These are phyloP conservation scores for Cottus gobio DNA, from an alignment of 2,113 vertebrate genomes.

Conservation along the genomic window DNA sequence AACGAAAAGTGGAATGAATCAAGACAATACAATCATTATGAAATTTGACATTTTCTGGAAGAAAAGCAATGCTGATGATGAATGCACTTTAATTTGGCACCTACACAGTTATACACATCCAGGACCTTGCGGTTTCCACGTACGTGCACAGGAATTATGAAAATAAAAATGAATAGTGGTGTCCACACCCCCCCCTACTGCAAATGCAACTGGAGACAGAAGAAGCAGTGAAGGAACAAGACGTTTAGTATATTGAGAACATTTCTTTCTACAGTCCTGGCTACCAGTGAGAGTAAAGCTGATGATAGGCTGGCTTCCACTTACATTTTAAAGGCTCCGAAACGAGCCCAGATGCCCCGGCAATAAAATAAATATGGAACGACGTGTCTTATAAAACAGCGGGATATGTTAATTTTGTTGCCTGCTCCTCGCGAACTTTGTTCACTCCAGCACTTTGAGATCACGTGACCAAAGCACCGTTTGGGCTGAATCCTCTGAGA, in stretches of 20 bases:
- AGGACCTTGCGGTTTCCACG: slow-evolving; percentile 48
- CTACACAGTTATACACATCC: slow-evolving; percentile 71
- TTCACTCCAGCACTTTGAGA: slow-evolving; percentile 54
- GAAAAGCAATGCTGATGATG: slow-evolving; percentile 48
- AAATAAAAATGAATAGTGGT: slow-evolving; percentile 25
- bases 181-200: not conserved
- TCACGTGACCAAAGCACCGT: slow-evolving; percentile 60
- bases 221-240: slow-evolving; percentile 52
- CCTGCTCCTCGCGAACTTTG: slow-evolving; percentile 31
- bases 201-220: slow-evolving; percentile 26
- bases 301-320: slow-evolving; percentile 51
- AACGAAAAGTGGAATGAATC: slow-evolving; percentile 44
- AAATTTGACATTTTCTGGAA: slow-evolving; percentile 32
- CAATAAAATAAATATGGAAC: slow-evolving; percentile 37
- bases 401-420: slow-evolving; percentile 59
- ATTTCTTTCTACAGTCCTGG: slow-evolving; percentile 63
- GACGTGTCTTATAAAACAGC: slow-evolving; percentile 34
- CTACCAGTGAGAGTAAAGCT: slow-evolving; percentile 65
- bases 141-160: slow-evolving; percentile 44
- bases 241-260: slow-evolving; percentile 52
- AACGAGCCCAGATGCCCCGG: slow-evolving; percentile 15
- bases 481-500: slow-evolving; percentile 72
- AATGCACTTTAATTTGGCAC: slow-evolving; percentile 74
- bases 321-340: slow-evolving; percentile 52
- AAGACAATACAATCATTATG: slow-evolving; percentile 41